A percentile compares a stretch with the other conserved stretches of the same genome.
These are phyloP conservation scores for Eunapius fragilis DNA, from an alignment of 37 sponge, comb jelly and placozoan species.

Conservation along the genomic window DNA sequence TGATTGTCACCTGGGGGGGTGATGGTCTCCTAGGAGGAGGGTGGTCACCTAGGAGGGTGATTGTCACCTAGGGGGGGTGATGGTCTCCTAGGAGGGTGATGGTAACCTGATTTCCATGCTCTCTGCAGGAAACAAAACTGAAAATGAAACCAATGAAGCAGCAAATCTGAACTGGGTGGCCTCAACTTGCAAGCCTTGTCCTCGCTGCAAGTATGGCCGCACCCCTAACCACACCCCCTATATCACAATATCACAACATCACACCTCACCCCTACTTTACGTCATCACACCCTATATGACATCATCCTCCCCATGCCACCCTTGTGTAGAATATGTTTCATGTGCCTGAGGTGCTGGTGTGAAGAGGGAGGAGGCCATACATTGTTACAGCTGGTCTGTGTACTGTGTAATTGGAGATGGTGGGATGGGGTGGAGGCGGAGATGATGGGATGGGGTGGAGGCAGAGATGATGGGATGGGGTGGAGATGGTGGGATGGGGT, in stretches of 20 bases:
- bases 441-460: no score
- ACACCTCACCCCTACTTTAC: not conserved
- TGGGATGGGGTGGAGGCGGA: no score
- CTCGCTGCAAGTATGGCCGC: slow-evolving; percentile 87
- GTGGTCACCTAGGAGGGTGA: not conserved
- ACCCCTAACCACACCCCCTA: no score
- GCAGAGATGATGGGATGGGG: no score
- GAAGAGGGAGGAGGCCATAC: no score
- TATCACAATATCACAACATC: not conserved
- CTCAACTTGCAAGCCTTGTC: slow-evolving; percentile 84
- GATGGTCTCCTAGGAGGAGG: not conserved
- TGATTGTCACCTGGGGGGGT: not conserved
- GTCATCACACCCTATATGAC: not conserved
- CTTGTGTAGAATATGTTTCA: no score
- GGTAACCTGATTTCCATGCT: not conserved
- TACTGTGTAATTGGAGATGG: no score
- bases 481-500: no score
- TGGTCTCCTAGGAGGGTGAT: not conserved
- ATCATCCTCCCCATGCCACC: no score
- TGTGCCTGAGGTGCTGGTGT: no score
- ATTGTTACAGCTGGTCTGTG: no score
- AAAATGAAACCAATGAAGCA: slow-evolving; percentile 28
- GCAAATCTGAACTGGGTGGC: slow-evolving; percentile 77
- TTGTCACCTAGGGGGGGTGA: not conserved
- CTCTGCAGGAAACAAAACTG: slow-evolving; percentile 15